Evolutionary conservation across 2,797 vertebrate species (phyloP), one percentile per base, ranked within the genome.

Genomic region (Crocidura indochinensis): DNA sequence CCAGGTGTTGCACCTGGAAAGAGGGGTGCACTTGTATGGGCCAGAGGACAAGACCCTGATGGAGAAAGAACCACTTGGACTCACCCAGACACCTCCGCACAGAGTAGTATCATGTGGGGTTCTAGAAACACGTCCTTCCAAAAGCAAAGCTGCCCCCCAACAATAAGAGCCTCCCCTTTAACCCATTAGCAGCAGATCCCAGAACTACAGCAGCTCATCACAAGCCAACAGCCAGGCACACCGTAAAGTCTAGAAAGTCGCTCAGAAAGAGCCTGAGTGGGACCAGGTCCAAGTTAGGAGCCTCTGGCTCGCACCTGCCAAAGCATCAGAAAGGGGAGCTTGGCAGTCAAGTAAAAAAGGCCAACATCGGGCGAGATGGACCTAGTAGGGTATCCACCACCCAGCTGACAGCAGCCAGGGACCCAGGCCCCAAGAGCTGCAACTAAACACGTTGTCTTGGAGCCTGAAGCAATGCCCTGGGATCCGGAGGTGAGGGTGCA

Each of bases 1-100:
- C 38, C 26, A 67, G 53, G 15, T 90, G 27, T 69, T 74, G 69
- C 38, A 74, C 20, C 60, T 86, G 46, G 22, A 47, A 81, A 92
- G 56, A 83, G 11, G 64, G 15, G 1, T 17, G 49, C 62, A 27
- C 46, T 67, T 60, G 20, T 53, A 22, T 1, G 1, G 44, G 84
- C 87, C 87, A 31, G 24, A 77, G 68, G 56, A 27, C 15, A 73
- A 68, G 51, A 81, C 29, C 53, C 17, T n/a, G 60, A 38, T 26
- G 24, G 7, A 76, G 49, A n/a, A 65, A 89, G 92, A 67, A 86
- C 51, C 27, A 44, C 19, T 15, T 49, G 38, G 75, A 20, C 51
- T 14, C 11, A 12, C 51, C 8, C 10, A 38, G 38, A 38, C 20
- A 17, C 53, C 53, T 17, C 53, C 8, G 92, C 75, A 82, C 0